Conservation (phyloP, 2,113 vertebrate genomes). For the Meleagris gallopavo region DNA sequence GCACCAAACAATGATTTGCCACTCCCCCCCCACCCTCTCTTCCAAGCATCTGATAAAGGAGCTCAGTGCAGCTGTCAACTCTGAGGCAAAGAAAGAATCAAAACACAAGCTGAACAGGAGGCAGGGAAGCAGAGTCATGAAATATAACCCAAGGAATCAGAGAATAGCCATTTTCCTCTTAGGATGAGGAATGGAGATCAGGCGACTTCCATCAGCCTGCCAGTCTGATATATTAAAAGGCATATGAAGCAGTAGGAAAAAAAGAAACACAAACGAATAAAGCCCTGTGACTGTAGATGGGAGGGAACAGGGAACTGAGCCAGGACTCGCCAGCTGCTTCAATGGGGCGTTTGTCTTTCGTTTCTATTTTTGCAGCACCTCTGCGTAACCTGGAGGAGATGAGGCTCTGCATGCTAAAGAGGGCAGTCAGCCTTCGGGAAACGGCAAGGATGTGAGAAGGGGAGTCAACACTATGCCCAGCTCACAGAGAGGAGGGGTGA, state of each 20-base stretch:
- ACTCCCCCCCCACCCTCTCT: neutral
- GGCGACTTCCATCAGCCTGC: neutral
- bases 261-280: slow-evolving; percentile 52
- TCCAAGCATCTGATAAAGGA: slow-evolving; percentile 34
- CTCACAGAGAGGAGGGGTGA: slow-evolving; percentile 11
- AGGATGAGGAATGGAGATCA: neutral
- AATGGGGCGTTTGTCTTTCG: slow-evolving; percentile 63
- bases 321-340: slow-evolving; percentile 66
- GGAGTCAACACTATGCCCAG: slow-evolving; percentile 9
- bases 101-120: slow-evolving; percentile 28
- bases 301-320: slow-evolving; percentile 53
- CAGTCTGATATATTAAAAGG: slow-evolving; percentile 22
- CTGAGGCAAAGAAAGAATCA: slow-evolving; percentile 47
- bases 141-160: neutral
- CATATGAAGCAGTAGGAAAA: slow-evolving; percentile 25
- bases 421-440: slow-evolving; percentile 49
- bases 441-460: neutral
- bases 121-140: slow-evolving; percentile 11
- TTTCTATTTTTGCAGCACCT: slow-evolving; percentile 72
- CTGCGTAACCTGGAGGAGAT: slow-evolving; percentile 67
- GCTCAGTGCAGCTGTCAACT: neutral
- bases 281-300: slow-evolving; percentile 47
- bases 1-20: neutral
- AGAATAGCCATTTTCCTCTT: neutral
- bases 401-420: slow-evolving; percentile 69